A percentile compares a stretch with the other conserved stretches of the same genome.
phyloP scores from a whole-genome alignment of 1,140 invertebrate genomes.

The Drosophila neocordata region DNA sequence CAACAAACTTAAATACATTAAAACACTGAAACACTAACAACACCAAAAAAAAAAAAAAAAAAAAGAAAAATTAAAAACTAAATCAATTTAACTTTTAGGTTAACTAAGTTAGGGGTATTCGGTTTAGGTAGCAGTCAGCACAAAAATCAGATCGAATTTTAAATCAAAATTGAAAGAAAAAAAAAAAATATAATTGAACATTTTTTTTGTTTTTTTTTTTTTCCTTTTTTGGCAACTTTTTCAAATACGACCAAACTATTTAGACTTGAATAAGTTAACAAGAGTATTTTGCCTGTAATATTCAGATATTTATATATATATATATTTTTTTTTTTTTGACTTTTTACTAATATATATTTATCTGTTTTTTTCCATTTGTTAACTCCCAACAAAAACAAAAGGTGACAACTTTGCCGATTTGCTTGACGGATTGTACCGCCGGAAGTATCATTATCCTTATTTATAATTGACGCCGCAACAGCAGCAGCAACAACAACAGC shows the following conservation, averaged over 20 bases:
- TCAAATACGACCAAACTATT: not conserved
- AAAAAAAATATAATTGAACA: slow-evolving; percentile 19
- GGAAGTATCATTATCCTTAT: slow-evolving; percentile 82
- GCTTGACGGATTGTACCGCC: slow-evolving; percentile 79
- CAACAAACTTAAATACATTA: slow-evolving; percentile 24
- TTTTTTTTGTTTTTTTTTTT: not conserved
- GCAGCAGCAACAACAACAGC: slow-evolving; percentile 73
- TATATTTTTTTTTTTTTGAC: slow-evolving; percentile 1
- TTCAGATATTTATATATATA: not conserved
- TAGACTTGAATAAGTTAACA: not conserved
- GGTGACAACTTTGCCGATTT: slow-evolving; percentile 79
- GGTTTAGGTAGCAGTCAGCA: not conserved
- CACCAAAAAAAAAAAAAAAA: not conserved
- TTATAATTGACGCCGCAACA: slow-evolving; percentile 80
- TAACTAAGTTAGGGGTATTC: not conserved
- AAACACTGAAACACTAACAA: slow-evolving; percentile 31
- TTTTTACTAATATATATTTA: slow-evolving; percentile 43
- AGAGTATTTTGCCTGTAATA: not conserved
- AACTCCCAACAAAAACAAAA: slow-evolving; percentile 29
- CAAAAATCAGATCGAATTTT: slow-evolving; percentile 28
- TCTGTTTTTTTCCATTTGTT: slow-evolving; percentile 25
- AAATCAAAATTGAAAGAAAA: slow-evolving; percentile 19
- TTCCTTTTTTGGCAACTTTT: slow-evolving; percentile 7
- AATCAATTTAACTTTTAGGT: not conserved
- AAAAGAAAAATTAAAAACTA: too few relatives aligned